Percentiles rank a stretch among this genome's conserved stretches.
Evolutionary conservation across 1,140 invertebrate genomes (phyloP).

Genomic region (Bactericera cockerelli): DNA sequence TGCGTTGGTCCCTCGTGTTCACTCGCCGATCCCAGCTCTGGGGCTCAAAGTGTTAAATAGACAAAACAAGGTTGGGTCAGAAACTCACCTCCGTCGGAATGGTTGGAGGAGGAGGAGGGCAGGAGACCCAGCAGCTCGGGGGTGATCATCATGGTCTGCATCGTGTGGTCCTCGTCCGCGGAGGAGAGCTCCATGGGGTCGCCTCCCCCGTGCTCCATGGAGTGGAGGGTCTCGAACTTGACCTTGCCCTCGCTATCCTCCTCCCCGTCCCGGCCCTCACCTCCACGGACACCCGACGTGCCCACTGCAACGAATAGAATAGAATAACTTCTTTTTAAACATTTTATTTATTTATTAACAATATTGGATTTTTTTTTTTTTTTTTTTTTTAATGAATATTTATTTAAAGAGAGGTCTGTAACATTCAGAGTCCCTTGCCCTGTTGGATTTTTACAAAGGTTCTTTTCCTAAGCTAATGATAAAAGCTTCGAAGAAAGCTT

Average conservation of each 20-base stretch:
- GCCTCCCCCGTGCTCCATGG: conserved; percentile 36
- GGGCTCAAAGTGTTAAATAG: too few relatives aligned
- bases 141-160: conserved; percentile 45
- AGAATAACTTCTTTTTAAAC: too few relatives aligned
- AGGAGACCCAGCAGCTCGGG: conserved; percentile 46
- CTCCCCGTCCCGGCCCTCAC: conserved; percentile 27
- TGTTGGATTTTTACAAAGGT: background rate
- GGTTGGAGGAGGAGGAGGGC: conserved; percentile 32
- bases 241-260: conserved; percentile 37
- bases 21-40: too few relatives aligned
- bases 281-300: conserved; percentile 14
- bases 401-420: too few relatives aligned
- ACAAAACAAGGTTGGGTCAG: too few relatives aligned
- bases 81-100: background rate
- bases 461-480: too few relatives aligned
- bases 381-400: too few relatives aligned
- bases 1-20: too few relatives aligned
- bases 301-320: conserved; percentile 25
- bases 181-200: conserved; percentile 35
- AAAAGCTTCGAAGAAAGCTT: background rate
- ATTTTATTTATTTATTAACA: too few relatives aligned
- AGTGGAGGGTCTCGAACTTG: conserved; percentile 47
- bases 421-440: conserved; percentile 4
- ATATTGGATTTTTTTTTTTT: too few relatives aligned
- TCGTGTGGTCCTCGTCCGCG: conserved; percentile 28